A percentile compares a stretch with the other conserved stretches of the same genome.
phyloP scores from a whole-genome alignment of 2,888 invertebrate genomes.

The Eilema sororculum region DNA sequence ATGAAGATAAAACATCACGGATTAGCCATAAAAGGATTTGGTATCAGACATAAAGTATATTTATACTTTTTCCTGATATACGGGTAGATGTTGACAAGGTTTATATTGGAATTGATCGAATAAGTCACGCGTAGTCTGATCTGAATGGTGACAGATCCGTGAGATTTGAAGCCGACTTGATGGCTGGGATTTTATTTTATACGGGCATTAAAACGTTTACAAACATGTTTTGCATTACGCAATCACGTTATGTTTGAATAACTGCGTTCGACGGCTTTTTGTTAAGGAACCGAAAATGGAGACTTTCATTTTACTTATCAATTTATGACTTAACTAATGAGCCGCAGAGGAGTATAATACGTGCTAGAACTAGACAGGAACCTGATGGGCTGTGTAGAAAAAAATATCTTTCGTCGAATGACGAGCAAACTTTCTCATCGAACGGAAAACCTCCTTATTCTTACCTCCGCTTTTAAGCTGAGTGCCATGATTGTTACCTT shows the following conservation, averaged over 20 bases:
- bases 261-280: not conserved
- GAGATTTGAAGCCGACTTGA: not conserved
- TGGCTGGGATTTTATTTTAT: not conserved
- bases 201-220: not conserved
- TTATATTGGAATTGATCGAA: constrained; percentile 30
- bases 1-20: too few species aligned
- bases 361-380: not conserved
- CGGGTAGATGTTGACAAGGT: constrained; percentile 22
- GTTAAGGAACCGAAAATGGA: not conserved
- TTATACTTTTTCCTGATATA: not conserved
- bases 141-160: not conserved
- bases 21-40: constrained; percentile 32
- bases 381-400: too few species aligned
- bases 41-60: constrained; percentile 21
- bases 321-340: not conserved
- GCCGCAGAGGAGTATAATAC: not conserved
- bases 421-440: not conserved
- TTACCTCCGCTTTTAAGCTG: not conserved
- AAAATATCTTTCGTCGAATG: not conserved
- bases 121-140: constrained; percentile 16
- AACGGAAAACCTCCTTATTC: not conserved
- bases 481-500: too few species aligned
- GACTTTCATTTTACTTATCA: not conserved
- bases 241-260: not conserved
- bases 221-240: not conserved